Base-by-base conservation (phyloP, 2,113 vertebrate species). In the Jaculus jaculus region DNA sequence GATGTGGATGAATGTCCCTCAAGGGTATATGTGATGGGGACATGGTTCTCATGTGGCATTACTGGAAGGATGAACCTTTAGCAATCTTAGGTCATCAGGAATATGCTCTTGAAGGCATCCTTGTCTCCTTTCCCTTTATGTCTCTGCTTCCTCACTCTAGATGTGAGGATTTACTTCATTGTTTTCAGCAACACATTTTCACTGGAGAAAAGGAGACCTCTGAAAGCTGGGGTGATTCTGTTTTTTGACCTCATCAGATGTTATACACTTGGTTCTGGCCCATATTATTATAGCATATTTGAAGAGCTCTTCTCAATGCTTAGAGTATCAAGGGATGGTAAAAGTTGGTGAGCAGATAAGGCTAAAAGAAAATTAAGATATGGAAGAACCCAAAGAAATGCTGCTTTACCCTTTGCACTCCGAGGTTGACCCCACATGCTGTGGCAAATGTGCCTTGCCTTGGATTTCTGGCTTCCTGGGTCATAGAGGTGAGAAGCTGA, bases 361-460 rank as follows among this genome's bases (percentile, higher is more conserved):
- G 34, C 12, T 47, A 24, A 74, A 63, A 72, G 21, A 78, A 69
- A 30, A 28, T 47, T 5, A 77, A 81, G 20, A 23, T 47, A 68
- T 34, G 58, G 39, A 72, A 72, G 39, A 8, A 23, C 61, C 20
- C 32, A 0, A 9, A 9, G 34, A 87, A 54, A 26, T 61, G 5
- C 13, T 17, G 51, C 1, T 34, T 2, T 26, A 77, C 12, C 20
- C 26, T 37, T 26, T 65, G 47, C 28, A 20, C 63, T 91, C 39
- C 7, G 30, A 6, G 81, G 20, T 2, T 20, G 20, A 21, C 9
- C 30, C 7, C 15, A 15, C 4, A 2, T 51, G 28, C 18, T 2
- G 0, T 1, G 21, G 34, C 13, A 4, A 66, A 78, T 24, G 66
- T 23, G 17, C 13, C 32, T n/a, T 15, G 30, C 4, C 15, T 13